A percentile compares a stretch with the other conserved stretches of the same genome.
phyloP scores from a whole-genome alignment of 92 coral and sea anemone species.

The Micromussa lordhowensis region DNA sequence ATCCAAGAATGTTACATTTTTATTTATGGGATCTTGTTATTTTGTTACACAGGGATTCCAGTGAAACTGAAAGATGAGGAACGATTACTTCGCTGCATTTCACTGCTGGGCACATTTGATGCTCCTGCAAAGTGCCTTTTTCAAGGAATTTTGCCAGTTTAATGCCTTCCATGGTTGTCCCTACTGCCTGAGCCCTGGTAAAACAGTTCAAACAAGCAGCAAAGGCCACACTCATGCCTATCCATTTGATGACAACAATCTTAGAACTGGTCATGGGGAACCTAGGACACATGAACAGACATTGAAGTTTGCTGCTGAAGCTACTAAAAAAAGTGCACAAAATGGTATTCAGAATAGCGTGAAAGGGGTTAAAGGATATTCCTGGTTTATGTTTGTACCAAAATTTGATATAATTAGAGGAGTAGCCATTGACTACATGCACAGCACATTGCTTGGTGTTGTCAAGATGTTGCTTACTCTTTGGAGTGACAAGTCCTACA shows the following conservation, averaged over 20 bases:
- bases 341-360: slow-evolving; percentile 9
- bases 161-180: slow-evolving; percentile 70
- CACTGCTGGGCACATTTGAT: slow-evolving; percentile 66
- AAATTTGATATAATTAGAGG: slow-evolving; percentile 66
- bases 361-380: slow-evolving; percentile 53
- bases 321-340: slow-evolving; percentile 31
- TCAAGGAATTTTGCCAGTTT: slow-evolving; percentile 62
- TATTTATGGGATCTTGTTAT: too few species aligned
- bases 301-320: slow-evolving; percentile 48
- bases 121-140: slow-evolving; percentile 70
- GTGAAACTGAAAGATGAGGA: slow-evolving; percentile 6
- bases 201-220: slow-evolving; percentile 56
- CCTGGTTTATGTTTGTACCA: slow-evolving; percentile 55
- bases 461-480: slow-evolving; percentile 61
- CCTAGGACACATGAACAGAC: slow-evolving; percentile 59
- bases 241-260: slow-evolving; percentile 47
- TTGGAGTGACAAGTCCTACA: slow-evolving; percentile 56
- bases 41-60: slow-evolving; percentile 14
- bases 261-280: slow-evolving; percentile 52
- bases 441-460: slow-evolving; percentile 62
- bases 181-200: slow-evolving; percentile 59
- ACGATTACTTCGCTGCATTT: slow-evolving; percentile 41
- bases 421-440: slow-evolving; percentile 74
- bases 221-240: slow-evolving; percentile 63
- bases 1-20: too few species aligned